Conservation (phyloP, 2,888 invertebrate genomes). For the Campoplex capitator region DNA sequence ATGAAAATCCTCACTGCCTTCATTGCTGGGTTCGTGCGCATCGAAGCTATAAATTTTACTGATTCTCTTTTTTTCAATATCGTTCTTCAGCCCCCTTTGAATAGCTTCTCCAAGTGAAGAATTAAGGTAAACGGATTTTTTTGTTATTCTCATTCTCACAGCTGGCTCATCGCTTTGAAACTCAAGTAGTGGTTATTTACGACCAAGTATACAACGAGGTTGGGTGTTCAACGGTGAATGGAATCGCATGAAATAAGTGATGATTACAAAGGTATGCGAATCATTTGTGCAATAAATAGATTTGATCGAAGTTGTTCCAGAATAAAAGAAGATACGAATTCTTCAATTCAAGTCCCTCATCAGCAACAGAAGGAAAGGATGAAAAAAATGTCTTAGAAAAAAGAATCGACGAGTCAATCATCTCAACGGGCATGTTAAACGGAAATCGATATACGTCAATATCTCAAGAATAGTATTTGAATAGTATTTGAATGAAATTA, state of each 20-base stretch:
- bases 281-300: not conserved
- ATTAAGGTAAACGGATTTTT: conserved; percentile 15
- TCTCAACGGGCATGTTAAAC: not conserved
- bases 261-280: not conserved
- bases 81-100: conserved; percentile 14
- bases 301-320: not conserved
- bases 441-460: not conserved
- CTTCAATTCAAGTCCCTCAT: not conserved
- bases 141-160: conserved; percentile 19
- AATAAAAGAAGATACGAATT: no score
- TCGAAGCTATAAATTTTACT: conserved; percentile 27
- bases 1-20: not conserved
- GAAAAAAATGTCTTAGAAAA: not conserved
- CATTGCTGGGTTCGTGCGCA: conserved; percentile 29
- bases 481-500: not conserved
- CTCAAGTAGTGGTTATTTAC: conserved; percentile 23
- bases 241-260: conserved; percentile 9
- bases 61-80: conserved; percentile 1
- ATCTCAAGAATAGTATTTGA: no score
- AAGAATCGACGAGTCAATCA: not conserved
- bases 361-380: not conserved
- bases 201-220: not conserved
- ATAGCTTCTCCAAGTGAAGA: conserved; percentile 11
- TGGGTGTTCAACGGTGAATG: not conserved
- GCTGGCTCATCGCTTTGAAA: conserved; percentile 10